Conservation (phyloP, 2,888 invertebrate genomes). For the Drosophila hawaiiensis region DNA sequence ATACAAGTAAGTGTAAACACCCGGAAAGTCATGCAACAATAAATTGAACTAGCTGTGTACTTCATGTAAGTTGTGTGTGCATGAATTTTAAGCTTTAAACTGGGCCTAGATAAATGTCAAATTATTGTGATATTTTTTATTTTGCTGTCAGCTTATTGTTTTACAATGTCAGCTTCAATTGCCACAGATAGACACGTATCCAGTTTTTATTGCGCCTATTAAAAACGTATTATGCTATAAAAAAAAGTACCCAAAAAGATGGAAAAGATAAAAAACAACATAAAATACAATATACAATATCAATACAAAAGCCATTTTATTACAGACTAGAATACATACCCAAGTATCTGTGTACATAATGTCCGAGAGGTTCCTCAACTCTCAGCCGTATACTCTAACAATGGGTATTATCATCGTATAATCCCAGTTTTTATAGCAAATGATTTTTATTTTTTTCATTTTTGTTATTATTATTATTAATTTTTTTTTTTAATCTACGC, state of each 20-base stretch:
- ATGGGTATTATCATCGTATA: not conserved
- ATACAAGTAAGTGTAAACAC: conserved; percentile 23
- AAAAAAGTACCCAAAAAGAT: conserved; percentile 14
- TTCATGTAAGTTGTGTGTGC: conserved; percentile 1
- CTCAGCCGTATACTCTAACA: conserved; percentile 17
- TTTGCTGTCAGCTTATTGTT: conserved; percentile 19
- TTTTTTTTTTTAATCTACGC: not conserved
- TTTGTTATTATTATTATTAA: not conserved
- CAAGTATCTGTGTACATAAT: conserved; percentile 18
- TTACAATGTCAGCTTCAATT: conserved; percentile 42
- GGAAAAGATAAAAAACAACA: conserved; percentile 28
- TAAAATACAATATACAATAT: conserved; percentile 63
- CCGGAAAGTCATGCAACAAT: conserved; percentile 18
- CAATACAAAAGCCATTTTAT: conserved; percentile 66
- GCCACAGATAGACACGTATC: conserved; percentile 36
- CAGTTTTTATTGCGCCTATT: conserved; percentile 54
- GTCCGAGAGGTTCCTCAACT: conserved; percentile 18
- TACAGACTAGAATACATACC: conserved; percentile 56
- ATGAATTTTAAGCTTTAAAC: conserved; percentile 28
- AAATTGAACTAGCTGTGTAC: conserved; percentile 32
- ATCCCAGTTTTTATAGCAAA: not conserved
- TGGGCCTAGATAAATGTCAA: conserved; percentile 2
- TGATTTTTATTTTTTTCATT: not conserved
- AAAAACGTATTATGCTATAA: conserved; percentile 65
- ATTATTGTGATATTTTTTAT: conserved; percentile 14